Conservation (phyloP, 2,888 invertebrate species). For the Macropis europaea region DNA sequence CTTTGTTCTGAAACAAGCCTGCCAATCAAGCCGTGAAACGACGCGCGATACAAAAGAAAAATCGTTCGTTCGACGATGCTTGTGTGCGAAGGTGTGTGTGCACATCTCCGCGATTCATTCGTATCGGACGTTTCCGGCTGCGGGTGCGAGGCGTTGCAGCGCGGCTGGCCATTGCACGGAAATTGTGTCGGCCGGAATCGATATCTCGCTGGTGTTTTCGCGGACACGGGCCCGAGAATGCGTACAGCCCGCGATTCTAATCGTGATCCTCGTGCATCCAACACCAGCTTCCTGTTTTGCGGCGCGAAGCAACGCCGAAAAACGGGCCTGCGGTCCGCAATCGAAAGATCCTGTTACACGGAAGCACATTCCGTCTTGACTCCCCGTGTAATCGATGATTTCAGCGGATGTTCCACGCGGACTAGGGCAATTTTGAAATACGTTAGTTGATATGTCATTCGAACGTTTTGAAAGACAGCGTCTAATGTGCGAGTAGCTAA, state of each 20-base stretch:
- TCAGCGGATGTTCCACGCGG: neutral
- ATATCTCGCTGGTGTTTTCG: slow-evolving; percentile 47
- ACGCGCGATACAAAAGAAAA: slow-evolving; percentile 14
- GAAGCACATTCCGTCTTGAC: neutral
- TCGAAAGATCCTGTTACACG: neutral
- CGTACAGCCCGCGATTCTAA: slow-evolving; percentile 12
- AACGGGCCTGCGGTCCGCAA: neutral
- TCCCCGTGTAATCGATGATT: neutral
- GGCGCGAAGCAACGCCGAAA: neutral
- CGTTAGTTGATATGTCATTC: too few relatives aligned
- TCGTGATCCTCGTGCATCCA: neutral
- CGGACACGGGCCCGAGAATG: neutral
- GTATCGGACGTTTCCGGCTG: slow-evolving; percentile 11
- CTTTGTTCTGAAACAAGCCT: slow-evolving; percentile 23
- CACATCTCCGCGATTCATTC: slow-evolving; percentile 1
- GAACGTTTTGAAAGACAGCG: too few relatives aligned
- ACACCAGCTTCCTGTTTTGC: neutral
- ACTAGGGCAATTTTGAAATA: too few relatives aligned
- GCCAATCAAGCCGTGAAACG: slow-evolving; percentile 35
- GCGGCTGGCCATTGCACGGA: slow-evolving; percentile 16
- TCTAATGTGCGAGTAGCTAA: too few relatives aligned
- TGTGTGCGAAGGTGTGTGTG: neutral
- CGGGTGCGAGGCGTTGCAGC: neutral
- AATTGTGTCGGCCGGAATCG: slow-evolving; percentile 53
- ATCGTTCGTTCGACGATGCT: slow-evolving; percentile 4